These are phyloP conservation scores for Cirrhinus molitorella DNA, from an alignment of 2,797 vertebrate species.

Conservation along the genomic window DNA sequence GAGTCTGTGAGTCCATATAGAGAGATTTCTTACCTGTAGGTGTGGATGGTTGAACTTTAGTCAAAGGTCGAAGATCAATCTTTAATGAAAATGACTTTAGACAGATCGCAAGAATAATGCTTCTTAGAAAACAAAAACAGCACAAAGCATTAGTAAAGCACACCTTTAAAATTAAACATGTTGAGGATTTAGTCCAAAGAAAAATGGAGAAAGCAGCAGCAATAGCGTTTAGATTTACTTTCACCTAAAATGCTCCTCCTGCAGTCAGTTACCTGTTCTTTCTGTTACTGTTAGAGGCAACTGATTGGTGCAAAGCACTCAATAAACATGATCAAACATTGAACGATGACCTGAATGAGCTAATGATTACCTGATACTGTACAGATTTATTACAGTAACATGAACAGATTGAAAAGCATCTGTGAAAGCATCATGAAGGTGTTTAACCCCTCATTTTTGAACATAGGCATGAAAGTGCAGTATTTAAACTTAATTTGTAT, in stretches of 20 bases:
- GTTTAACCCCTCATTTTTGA: too few relatives aligned
- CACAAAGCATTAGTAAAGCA: background rate
- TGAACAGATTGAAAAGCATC: background rate
- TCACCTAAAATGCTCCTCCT: background rate
- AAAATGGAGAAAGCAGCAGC: background rate
- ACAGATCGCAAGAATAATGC: background rate
- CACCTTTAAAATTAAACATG: background rate
- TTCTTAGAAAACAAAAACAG: background rate
- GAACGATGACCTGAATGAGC: background rate
- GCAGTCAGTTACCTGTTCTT: background rate
- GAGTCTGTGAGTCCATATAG: background rate
- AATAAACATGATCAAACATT: background rate
- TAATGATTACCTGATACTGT: constrained; percentile 1
- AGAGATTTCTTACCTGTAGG: background rate
- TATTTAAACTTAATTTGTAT: too few relatives aligned
- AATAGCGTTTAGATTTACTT: background rate
- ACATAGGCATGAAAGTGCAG: too few relatives aligned
- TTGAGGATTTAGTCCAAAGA: background rate
- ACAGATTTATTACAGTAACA: background rate
- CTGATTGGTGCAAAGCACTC: background rate
- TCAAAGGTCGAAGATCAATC: background rate
- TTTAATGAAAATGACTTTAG: background rate
- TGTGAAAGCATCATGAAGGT: background rate
- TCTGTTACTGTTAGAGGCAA: background rate
- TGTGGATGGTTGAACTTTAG: background rate